Conservation (phyloP, 2,113 vertebrate genomes). For the Cettia cetti region DNA sequence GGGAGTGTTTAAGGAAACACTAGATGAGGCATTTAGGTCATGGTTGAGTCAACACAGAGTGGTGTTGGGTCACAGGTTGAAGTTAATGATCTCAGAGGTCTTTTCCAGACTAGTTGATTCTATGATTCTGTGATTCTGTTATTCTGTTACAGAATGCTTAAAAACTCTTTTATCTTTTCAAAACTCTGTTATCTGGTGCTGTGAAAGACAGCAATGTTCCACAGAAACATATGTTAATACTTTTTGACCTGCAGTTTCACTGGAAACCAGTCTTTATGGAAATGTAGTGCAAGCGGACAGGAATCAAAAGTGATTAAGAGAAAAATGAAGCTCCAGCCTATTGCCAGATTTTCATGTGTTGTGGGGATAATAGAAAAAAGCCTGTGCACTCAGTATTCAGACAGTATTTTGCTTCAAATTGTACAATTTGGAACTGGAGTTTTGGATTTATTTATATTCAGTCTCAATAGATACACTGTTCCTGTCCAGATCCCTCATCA, state of each 20-base stretch:
- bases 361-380: neutral
- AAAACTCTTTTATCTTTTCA: neutral
- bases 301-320: neutral
- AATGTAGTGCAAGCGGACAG: neutral
- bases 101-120: neutral
- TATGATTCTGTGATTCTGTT: neutral
- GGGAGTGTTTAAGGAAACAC: neutral
- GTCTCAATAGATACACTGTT: neutral
- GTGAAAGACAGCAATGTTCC: neutral
- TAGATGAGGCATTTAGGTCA: neutral
- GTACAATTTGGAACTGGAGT: neutral
- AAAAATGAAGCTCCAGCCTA: neutral
- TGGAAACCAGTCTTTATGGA: neutral
- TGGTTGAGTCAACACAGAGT: neutral
- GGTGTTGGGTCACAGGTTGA: fast-evolving
- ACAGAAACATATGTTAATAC: neutral
- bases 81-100: neutral
- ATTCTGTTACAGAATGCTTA: neutral
- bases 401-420: neutral
- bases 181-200: neutral
- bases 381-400: neutral
- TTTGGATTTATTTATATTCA: neutral
- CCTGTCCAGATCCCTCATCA: neutral
- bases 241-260: neutral
- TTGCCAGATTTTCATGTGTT: neutral